Conservation (phyloP, 2,113 vertebrate genomes). For the Gallinago paraguaiae region DNA sequence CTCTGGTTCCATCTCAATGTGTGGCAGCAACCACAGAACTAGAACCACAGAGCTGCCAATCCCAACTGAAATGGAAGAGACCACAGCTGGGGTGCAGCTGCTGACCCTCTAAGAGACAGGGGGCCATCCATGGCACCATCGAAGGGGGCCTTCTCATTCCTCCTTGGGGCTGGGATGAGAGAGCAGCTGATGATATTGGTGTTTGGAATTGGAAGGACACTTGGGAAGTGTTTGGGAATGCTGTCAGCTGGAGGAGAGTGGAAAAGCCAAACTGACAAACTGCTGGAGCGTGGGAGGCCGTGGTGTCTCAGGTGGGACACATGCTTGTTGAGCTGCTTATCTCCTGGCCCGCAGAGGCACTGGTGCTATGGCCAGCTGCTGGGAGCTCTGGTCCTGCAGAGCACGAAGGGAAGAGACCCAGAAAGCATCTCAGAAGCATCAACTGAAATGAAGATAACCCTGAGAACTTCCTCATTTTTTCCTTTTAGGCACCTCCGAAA, state of each 20-base stretch:
- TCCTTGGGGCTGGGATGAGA: not conserved
- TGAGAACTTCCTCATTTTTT: not conserved
- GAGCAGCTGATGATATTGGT: not conserved
- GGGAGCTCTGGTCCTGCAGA: not conserved
- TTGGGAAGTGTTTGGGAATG: not conserved
- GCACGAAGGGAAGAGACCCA: not conserved
- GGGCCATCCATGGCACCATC: not conserved
- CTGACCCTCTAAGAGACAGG: not conserved
- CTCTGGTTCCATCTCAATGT: not conserved
- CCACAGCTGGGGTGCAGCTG: not conserved
- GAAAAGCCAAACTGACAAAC: not conserved
- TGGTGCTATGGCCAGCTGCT: not conserved
- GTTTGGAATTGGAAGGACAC: not conserved
- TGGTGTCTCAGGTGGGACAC: not conserved
- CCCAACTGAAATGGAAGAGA: not conserved
- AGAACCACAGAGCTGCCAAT: not conserved
- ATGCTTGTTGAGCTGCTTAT: not conserved
- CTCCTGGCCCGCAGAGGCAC: not conserved
- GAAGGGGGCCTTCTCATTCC: not conserved
- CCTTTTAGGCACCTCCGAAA: not conserved
- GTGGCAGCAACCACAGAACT: not conserved
- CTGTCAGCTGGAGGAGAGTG: not conserved
- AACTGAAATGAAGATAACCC: not conserved
- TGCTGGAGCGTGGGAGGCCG: not conserved
- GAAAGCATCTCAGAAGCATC: not conserved